Conservation (phyloP, 2,888 invertebrate genomes). For the Cecidostiba fungosa region DNA sequence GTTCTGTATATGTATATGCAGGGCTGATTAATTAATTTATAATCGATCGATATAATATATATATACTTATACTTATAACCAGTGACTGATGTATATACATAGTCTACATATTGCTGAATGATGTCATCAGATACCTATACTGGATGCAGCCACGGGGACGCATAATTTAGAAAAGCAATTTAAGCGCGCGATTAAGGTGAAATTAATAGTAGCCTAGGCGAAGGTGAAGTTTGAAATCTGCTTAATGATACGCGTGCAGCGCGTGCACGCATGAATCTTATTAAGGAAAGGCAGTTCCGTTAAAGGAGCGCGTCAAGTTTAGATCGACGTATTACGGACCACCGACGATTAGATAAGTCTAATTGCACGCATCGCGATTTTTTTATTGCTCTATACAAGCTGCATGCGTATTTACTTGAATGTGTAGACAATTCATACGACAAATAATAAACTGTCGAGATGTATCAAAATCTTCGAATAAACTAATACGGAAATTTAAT, state of each 20-base stretch:
- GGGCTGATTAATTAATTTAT: background rate
- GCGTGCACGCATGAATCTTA: background rate
- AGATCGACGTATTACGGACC: background rate
- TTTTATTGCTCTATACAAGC: background rate
- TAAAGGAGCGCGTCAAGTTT: conserved; percentile 10
- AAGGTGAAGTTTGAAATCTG: conserved; percentile 28
- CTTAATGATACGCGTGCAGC: conserved; percentile 17
- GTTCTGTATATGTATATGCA: no score
- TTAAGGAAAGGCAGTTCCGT: conserved; percentile 16
- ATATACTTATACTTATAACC: background rate
- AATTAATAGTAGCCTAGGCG: conserved; percentile 18
- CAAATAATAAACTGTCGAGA: background rate
- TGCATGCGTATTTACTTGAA: no score
- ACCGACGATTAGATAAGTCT: conserved; percentile 1
- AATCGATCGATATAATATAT: background rate
- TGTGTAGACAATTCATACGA: no score
- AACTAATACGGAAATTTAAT: background rate
- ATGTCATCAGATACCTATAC: background rate
- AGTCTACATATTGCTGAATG: background rate
- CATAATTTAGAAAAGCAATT: conserved; percentile 1
- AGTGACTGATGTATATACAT: background rate
- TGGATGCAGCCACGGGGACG: background rate
- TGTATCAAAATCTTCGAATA: no score
- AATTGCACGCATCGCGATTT: background rate
- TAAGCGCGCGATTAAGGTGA: background rate